Evolutionary conservation across 2,113 vertebrate species (phyloP), one percentile per base, ranked within the genome.

Genomic region (Zeus faber): DNA sequence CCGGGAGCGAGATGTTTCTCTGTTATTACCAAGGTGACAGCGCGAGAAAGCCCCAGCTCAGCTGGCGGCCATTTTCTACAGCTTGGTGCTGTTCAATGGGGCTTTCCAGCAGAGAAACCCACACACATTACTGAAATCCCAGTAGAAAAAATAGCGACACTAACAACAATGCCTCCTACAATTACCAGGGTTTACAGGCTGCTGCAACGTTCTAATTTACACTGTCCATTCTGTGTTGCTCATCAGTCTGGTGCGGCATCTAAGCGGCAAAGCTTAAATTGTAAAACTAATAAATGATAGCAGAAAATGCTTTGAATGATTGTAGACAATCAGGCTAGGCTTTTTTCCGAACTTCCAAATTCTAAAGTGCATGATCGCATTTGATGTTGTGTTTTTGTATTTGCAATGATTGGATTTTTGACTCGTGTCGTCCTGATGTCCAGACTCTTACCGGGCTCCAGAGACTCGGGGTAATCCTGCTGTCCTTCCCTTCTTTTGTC

Each of bases 401-500:
- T 4, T 29, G 4, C 9, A 29, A 5, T 29, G 27, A 5, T 4
- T 29, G 4, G 4, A 4, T 29, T 29, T 4, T 29, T 29, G 2
- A 40, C 9, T 6, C 4, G 6, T 5, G 13, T n/a, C 14, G 37
- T 27, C 18, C 50, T 1, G 13, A 16, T 22, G 22, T 39, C 27
- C 8, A 4, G 4, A 21, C 23, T 17, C 88, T 82, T 80, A 98
- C 95, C 96, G 77, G 94, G 92, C 75, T 94, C 94, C 76, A 93
- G 74, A 23, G 91, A 86, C 55, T 89, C 86, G 68, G 92, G 90
- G 81, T 91, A 85, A 52, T 91, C 86, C 48, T 85, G 85, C 1
- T 86, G 92, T 13, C 89, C 89, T 58, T 92, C 90, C 6, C 77
- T 85, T 14, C 88, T 78, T 68, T 90, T 87, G 59, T 94, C 93